Evolutionary conservation across 2,113 vertebrate species (phyloP).

Genomic region (Illadopsis cleaveri): DNA sequence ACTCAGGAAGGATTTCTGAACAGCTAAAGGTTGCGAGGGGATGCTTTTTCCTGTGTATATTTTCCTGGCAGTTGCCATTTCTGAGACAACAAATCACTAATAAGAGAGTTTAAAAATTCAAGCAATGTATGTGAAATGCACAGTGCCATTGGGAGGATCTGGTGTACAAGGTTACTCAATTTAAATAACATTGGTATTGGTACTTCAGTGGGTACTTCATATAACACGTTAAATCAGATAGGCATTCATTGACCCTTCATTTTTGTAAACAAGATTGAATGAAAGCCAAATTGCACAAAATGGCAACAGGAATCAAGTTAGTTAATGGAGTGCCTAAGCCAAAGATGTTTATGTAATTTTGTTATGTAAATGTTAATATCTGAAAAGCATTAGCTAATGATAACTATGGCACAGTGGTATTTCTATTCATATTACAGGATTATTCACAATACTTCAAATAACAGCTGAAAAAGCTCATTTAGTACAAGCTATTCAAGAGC

Average conservation of each 20-base stretch:
- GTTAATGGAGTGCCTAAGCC: not conserved
- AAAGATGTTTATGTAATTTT: not conserved
- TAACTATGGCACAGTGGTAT: not conserved
- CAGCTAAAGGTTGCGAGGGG: not conserved
- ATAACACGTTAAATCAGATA: not conserved
- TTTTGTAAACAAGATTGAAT: not conserved
- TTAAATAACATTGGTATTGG: not conserved
- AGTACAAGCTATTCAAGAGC: constrained; percentile 22
- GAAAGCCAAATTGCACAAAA: not conserved
- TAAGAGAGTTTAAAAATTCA: not conserved
- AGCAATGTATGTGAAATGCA: not conserved
- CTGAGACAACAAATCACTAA: not conserved
- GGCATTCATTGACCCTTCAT: not conserved
- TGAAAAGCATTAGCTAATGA: not conserved
- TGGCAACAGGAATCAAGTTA: not conserved
- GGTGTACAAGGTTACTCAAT: not conserved
- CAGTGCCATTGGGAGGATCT: not conserved
- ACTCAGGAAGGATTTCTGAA: not conserved
- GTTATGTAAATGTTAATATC: not conserved
- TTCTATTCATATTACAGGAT: constrained; percentile 8
- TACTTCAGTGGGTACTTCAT: not conserved
- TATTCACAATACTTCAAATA: constrained; percentile 29
- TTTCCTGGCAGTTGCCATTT: not conserved
- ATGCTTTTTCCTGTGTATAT: not conserved
- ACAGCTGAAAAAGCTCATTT: constrained; percentile 35